phyloP scores from a whole-genome alignment of 2,797 vertebrate species.

The Enteromius afrohamiltoni region DNA sequence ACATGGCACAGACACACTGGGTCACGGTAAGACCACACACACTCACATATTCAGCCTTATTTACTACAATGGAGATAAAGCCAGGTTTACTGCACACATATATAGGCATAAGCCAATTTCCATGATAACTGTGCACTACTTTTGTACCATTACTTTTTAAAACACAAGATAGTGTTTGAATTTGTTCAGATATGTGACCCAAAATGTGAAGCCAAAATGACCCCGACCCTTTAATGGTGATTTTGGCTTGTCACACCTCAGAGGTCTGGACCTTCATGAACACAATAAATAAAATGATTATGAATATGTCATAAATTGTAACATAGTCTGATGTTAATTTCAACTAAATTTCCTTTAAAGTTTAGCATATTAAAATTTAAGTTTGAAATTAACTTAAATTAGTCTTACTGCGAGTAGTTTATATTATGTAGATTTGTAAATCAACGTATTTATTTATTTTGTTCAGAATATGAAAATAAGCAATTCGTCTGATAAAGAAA shows the following conservation, averaged over 20 bases:
- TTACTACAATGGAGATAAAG: background rate
- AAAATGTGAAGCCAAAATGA: background rate
- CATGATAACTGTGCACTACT: background rate
- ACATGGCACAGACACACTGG: slow-evolving; percentile 90
- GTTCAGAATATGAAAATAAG: no score
- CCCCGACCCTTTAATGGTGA: background rate
- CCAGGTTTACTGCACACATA: background rate
- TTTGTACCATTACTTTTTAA: background rate
- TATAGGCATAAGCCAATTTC: background rate
- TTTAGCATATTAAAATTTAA: background rate
- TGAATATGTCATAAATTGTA: background rate
- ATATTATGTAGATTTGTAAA: no score
- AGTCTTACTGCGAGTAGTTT: background rate
- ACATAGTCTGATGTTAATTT: background rate
- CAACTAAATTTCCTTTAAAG: background rate
- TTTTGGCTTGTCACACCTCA: background rate
- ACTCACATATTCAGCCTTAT: slow-evolving; percentile 30
- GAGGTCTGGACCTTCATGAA: background rate
- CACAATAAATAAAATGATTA: background rate
- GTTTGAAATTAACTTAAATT: background rate
- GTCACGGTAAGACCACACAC: slow-evolving; percentile 83
- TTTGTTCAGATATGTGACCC: background rate
- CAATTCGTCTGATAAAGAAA: no score
- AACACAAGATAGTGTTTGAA: background rate
- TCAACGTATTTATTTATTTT: no score